Evolutionary conservation across 2,113 vertebrate genomes (phyloP).

Genomic region (Nesogale talazaci): DNA sequence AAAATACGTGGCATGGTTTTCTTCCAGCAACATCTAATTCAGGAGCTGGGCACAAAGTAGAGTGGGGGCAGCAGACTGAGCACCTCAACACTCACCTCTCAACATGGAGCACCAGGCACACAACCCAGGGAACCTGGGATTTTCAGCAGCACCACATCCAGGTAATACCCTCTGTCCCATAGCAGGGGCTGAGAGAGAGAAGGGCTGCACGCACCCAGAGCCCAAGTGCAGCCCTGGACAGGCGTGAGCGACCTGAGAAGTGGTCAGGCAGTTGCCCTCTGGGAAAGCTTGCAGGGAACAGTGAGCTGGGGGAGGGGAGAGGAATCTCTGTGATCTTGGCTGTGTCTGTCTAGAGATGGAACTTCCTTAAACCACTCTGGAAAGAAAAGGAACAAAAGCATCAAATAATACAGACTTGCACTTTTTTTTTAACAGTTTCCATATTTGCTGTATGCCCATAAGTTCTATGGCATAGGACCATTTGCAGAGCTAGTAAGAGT

Average conservation of each 20-base stretch:
- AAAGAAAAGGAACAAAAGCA: not conserved
- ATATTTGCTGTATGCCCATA: conserved; percentile 1
- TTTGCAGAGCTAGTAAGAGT: not conserved
- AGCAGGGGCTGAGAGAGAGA: not conserved
- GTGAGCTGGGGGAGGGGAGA: not conserved
- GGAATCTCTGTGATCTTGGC: not conserved
- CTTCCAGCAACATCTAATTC: not conserved
- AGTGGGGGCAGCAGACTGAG: not conserved
- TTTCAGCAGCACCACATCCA: not conserved
- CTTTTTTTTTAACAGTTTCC: not conserved
- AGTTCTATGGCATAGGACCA: no score
- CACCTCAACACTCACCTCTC: not conserved
- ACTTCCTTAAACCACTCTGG: not conserved
- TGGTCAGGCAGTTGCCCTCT: not conserved
- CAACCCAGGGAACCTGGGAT: not conserved
- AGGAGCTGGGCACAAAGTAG: not conserved
- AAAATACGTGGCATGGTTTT: not conserved
- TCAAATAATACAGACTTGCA: not conserved
- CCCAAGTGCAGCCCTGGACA: not conserved
- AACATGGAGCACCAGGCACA: not conserved
- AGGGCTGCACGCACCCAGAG: not conserved
- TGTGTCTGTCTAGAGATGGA: not conserved
- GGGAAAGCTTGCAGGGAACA: not conserved
- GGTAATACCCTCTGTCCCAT: not conserved
- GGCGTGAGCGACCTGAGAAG: not conserved